Evolutionary conservation across 2,797 vertebrate species (phyloP), one percentile per base, ranked within the genome.

Genomic region (Gastrophryne carolinensis): DNA sequence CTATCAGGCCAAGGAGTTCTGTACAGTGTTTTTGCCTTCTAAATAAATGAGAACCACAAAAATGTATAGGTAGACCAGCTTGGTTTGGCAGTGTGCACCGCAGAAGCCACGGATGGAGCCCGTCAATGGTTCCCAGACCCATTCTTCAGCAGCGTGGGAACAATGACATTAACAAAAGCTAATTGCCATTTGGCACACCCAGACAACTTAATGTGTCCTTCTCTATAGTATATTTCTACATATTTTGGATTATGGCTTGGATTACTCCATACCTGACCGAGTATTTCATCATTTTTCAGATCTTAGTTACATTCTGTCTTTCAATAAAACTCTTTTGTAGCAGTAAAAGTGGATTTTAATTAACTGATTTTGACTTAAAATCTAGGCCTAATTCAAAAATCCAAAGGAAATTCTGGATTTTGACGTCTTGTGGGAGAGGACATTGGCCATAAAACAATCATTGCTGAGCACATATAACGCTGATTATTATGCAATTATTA

Each of bases 161-260:
- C n/a, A n/a, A n/a, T n/a, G n/a, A n/a, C n/a, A n/a, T n/a, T 75
- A 63, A 75, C 72, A 67, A 63, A 41, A 58, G 41, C 30, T 68
- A 67, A 75, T 75, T 63, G 37, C 72, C 63, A 68, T 21, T 60
- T 29, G 72, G 63, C 72, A 75, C 72, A 47, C 72, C 72, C 52
- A 60, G 53, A 37, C 63, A 67, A 44, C 27, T 63, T 54, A 57
- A 74, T 67, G 50, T 30, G 30, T 67, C 39, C 58, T 74, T 66
- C 62, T 58, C 53, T 50, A 50, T 29, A 60, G 6, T 37, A 50
- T 11, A 17, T 41, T 52, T 15, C 35, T 50, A 63, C 54, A 67
- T 75, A 58, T 54, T 39, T 49, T 41, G 54, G 54, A 75, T 67
- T 49, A 32, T n/a, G n/a, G 8, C 15, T 67, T 57, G 67, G 49